Base-by-base conservation (phyloP, 64 coral and sea anemone species). In the Porites lutea region DNA sequence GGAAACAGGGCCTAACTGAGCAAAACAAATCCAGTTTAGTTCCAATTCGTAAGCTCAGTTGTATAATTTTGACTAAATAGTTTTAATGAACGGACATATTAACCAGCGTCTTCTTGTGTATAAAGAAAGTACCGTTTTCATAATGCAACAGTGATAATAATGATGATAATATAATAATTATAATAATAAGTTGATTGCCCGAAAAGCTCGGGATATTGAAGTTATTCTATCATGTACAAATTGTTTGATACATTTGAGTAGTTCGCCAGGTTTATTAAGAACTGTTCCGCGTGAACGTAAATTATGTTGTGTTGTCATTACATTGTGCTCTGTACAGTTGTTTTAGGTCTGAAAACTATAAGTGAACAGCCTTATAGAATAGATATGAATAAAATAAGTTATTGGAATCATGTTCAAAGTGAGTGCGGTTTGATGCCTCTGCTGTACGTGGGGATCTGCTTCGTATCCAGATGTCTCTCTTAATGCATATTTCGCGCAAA, bases 211-310 rank as follows among this genome's bases (percentile, higher is more conserved):
- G 81, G 81, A 84, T 69, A 84, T 84, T 84, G 81, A 84, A 84
- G 81, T 84, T 84, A 84, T 84, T 84, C 67, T 84, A 84, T 68
- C 81, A 68, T 84, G 81, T 84, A 84, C 81, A 84, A 84, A 84
- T 84, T 84, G 81, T 84, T 84, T 84, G 61, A 68, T 84, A 84
- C 67, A 67, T 84, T 84, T 84, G 81, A 51, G 81, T 84, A 84
- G 63, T 2, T 51, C 16, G 43, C 69, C 69, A 65, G 59, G 65
- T 84, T 84, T 84, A 61, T 51, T 9, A 47, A 19, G 61, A 84
- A 13, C 45, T 52, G 63, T 84, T 84, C 81, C 63, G 48, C 46
- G 44, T 83, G 27, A 68, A 84, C 81, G 14, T 84, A 67, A 84
- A 84, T 84, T 84, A 84, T 84, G 81, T 84, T 84, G 62, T 69